phyloP scores from a whole-genome alignment of 2,797 vertebrate species.

The Alcedo atthis region DNA sequence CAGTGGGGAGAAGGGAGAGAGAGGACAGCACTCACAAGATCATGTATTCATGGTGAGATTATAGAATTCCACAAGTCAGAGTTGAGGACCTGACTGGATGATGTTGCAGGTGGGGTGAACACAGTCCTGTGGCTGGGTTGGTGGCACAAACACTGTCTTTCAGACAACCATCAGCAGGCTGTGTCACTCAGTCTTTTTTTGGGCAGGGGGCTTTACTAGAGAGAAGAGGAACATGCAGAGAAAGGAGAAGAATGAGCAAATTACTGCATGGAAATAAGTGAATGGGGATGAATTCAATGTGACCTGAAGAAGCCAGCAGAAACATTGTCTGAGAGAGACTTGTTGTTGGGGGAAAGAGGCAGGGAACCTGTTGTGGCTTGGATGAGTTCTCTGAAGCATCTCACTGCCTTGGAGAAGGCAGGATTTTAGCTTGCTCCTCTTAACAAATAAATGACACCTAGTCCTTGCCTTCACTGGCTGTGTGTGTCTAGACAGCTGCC shows the following conservation, averaged over 20 bases:
- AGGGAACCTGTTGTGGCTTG: not conserved
- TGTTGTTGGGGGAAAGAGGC: not conserved
- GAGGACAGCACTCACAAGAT: not conserved
- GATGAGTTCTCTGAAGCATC: accelerated
- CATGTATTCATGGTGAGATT: not conserved
- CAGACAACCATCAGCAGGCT: not conserved
- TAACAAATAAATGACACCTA: not conserved
- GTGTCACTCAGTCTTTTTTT: not conserved
- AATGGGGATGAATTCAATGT: not conserved
- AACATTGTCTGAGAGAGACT: not conserved
- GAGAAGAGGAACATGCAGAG: not conserved
- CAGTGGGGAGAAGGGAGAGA: not conserved
- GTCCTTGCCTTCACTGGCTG: not conserved
- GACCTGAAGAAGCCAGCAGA: not conserved
- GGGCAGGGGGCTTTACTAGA: not conserved
- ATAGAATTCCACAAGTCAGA: not conserved
- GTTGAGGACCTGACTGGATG: not conserved
- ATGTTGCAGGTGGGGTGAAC: not conserved
- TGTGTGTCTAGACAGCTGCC: not conserved
- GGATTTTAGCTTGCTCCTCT: not conserved
- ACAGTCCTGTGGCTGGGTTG: not conserved
- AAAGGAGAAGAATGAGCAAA: not conserved
- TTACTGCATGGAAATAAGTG: not conserved
- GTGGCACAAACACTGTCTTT: not conserved
- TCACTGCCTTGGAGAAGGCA: not conserved